phyloP scores from a whole-genome alignment of 2,113 vertebrate species.

The Centrocercus urophasianus region DNA sequence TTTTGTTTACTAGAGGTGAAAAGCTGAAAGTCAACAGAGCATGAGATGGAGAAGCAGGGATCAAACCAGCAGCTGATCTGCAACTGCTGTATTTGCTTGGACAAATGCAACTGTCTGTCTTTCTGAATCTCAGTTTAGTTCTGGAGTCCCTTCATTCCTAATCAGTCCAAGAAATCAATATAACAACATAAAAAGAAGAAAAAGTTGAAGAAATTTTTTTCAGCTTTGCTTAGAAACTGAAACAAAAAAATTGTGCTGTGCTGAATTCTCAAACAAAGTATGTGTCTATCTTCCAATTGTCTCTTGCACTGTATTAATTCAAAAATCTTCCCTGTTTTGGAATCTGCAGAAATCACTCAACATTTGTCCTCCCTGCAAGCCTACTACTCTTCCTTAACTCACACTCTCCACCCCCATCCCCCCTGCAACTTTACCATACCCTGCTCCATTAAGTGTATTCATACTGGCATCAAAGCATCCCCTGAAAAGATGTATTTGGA shows the following conservation, averaged over 20 bases:
- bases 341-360: slow-evolving; percentile 40
- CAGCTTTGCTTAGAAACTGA: background rate
- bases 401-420: background rate
- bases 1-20: background rate
- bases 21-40: background rate
- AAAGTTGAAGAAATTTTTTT: background rate
- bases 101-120: background rate
- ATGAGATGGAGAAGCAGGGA: background rate
- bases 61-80: background rate
- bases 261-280: background rate
- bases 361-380: slow-evolving; percentile 30
- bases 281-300: background rate
- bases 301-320: background rate
- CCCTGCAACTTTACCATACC: background rate
- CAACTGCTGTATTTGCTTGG: background rate
- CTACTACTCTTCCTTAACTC: slow-evolving; percentile 29
- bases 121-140: background rate
- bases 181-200: background rate
- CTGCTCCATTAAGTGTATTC: slow-evolving; percentile 49
- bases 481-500: slow-evolving; percentile 19
- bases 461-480: slow-evolving; percentile 55
- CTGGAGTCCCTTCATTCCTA: background rate
- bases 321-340: background rate
- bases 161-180: background rate
- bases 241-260: background rate